A percentile compares a stretch with the other conserved stretches of the same genome.
These are phyloP conservation scores for Nezara viridula DNA, from an alignment of 2,888 invertebrate genomes.

Conservation along the genomic window DNA sequence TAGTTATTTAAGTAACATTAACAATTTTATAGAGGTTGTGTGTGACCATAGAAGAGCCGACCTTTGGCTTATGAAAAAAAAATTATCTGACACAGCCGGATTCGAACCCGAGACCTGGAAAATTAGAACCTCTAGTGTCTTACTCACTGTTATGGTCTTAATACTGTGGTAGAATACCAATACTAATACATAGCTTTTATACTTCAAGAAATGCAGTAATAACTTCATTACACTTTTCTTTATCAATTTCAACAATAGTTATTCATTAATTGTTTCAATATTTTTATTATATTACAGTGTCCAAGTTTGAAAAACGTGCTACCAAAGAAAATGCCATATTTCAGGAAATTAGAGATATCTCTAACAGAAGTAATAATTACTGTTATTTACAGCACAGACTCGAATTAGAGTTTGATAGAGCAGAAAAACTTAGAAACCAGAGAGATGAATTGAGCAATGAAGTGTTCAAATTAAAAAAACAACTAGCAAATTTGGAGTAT, in stretches of 20 bases:
- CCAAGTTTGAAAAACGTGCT: neutral
- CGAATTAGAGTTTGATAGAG: neutral
- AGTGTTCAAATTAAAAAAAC: neutral
- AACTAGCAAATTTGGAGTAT: slow-evolving; percentile 18
- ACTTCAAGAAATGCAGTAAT: neutral
- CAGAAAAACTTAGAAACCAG: neutral
- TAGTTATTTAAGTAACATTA: no score
- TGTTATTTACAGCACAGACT: neutral
- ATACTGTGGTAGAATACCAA: neutral
- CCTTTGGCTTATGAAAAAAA: no score
- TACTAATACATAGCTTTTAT: neutral
- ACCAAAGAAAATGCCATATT: neutral
- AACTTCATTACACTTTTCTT: neutral
- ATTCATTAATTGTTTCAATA: neutral
- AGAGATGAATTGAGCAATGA: neutral
- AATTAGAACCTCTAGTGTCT: no score
- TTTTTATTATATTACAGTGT: neutral
- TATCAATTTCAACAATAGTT: neutral
- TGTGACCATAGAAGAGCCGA: no score
- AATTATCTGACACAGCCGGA: no score
- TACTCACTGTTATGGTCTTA: no score
- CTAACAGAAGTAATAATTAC: neutral
- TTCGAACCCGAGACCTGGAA: no score
- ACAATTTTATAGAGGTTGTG: no score
- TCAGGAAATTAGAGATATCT: slow-evolving; percentile 17